Evolutionary conservation across 92 coral and sea anemone species (phyloP), one percentile per base, ranked within the genome.

Genomic region (Paragorgia papillata): DNA sequence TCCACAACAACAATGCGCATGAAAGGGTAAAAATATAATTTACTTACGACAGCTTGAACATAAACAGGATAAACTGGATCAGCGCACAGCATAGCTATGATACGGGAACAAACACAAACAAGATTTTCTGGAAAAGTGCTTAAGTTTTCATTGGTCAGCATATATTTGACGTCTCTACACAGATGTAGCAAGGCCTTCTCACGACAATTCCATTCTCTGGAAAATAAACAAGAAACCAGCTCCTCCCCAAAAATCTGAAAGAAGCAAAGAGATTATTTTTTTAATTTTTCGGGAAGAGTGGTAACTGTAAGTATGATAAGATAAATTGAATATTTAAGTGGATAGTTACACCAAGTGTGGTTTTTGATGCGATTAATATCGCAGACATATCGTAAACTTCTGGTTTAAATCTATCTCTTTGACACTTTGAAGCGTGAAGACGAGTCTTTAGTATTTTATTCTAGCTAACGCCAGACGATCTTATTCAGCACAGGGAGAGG

Each of bases 51-150:
- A 10, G 97, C 97, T 24, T 90, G 92, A 1, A 90, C 90, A 57
- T 93, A 93, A n/a, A 93, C 97, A 55, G 90, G 88, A 69, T 93
- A 93, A 10, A 93, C 98, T 2, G 92, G 98, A 43, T 94, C 98
- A 13, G 97, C 97, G 80, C 98, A 94, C 94, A 90, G 85, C 97
- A 94, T 90, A 44, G 92, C 84, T 50, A 94, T 71, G 63, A 71
- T 69, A 54, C 88, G 76, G 12, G 94, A 94, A 73, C 97, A 88
- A 51, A 90, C 86, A 0, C 91, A 84, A 44, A 90, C 86, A 62
- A 94, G 79, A 35, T 85, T 89, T 24, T 87, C 75, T 68, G 89
- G 76, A 22, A 75, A 77, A 0, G 82, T 75, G 26, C 60, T 86
- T 43, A 79, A 83, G 21, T 76, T 68, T 1, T 59, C 83, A 40